Evolutionary conservation across 2,888 invertebrate species (phyloP), one percentile per base, ranked within the genome.

Genomic region (Alsophila aescularia): DNA sequence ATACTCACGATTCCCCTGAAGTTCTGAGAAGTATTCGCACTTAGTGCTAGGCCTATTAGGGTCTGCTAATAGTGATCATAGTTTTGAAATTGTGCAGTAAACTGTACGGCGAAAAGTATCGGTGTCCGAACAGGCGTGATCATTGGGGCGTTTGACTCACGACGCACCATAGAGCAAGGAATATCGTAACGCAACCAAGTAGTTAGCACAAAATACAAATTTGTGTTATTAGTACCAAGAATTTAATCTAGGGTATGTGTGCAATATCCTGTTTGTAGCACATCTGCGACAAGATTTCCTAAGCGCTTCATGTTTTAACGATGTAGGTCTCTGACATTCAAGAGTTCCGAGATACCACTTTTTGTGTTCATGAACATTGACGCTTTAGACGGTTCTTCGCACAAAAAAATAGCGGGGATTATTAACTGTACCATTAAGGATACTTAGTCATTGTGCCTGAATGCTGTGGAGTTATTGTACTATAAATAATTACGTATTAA

Each of bases 401-500:
- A 68, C 66, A 72, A 63, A 51, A n/a, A 62, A 69, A 60, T 62
- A 49, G 51, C 60, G 59, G 51, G 55, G 65, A 44, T 56, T 70
- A 67, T 69, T 67, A 68, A 62, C 64, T 63, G 62, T 53, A 62
- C 67, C 67, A 72, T 74, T 70, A 74, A 67, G 67, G 71, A 73
- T 76, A 69, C 52, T 49, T 65, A 71, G 64, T 68, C 62, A 73
- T 70, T 76, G 69, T 66, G 58, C 53, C 59, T 60, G 69, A 48
- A 50, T 73, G 71, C 75, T 70, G 67, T 62, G 64, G 54, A 60
- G 71, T 77, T 78, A 81, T 75, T 81, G 77, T 80, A 69, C 71
- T 79, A 77, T 79, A 69, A 78, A 74, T 79, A 81, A 82, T 79
- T 71, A 75, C 60, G 69, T 66, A 71, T 69, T 67, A 70, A 74